Conservation (phyloP, 2,113 vertebrate species). For the Podarcis cretensis region DNA sequence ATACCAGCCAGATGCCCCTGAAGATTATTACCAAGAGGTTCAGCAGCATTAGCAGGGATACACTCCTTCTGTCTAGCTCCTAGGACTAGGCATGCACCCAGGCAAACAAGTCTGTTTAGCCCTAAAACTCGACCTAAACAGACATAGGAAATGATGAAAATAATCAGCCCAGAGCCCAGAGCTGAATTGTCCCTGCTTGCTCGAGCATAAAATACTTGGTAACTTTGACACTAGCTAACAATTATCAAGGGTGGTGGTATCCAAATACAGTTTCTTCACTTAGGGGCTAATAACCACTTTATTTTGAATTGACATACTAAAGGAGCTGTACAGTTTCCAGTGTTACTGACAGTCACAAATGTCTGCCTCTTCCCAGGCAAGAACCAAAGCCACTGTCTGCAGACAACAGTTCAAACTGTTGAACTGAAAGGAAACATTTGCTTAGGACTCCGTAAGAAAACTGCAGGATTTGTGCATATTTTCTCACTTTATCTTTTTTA, state of each 20-base stretch:
- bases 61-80: background rate
- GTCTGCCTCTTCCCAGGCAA: background rate
- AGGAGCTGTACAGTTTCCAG: background rate
- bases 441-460: slow-evolving; percentile 7
- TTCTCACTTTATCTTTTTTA: background rate
- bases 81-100: background rate
- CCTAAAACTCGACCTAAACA: background rate
- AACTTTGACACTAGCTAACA: background rate
- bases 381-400: background rate
- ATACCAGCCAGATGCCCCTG: too few species aligned
- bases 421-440: slow-evolving; percentile 7
- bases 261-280: background rate
- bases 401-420: background rate
- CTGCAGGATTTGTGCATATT: slow-evolving; percentile 21
- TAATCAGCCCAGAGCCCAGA: background rate
- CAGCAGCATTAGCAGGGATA: too few species aligned
- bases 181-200: background rate
- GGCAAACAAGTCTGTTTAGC: background rate
- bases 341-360: background rate
- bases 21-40: too few species aligned
- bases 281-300: background rate
- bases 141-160: background rate
- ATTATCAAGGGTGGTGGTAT: background rate
- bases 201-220: too few species aligned
- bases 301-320: background rate